Base-by-base conservation (phyloP, 2,113 vertebrate genomes). In the Tachysurus fulvidraco region DNA sequence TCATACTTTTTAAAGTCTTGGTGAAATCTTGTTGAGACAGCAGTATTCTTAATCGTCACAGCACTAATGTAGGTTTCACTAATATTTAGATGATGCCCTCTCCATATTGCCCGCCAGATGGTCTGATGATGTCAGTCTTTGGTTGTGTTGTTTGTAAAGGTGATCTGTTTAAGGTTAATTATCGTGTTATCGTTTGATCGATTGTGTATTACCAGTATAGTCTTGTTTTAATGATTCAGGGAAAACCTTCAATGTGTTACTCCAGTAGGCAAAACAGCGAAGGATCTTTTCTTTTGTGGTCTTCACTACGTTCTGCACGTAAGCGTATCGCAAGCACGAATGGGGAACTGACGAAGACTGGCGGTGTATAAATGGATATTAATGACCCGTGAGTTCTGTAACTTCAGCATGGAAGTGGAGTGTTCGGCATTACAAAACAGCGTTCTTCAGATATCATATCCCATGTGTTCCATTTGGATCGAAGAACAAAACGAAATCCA, bases 31-130 rank as follows among this genome's bases (percentile, higher is more conserved):
- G 16, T 65, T 52, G 78, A 85, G 59, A 77, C 65, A 44, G 65
- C 17, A 21, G 16, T n/a, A 25, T 65, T n/a, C 21, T 55, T 21
- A 44, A 71, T 60, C 46, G 50, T 64, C 8, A 59, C 23, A 62
- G 83, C 69, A 65, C 44, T 41, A 80, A 55, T 85, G 71, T 65
- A 87, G 69, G 80, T 74, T 83, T 60, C 16, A 78, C 78, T 90
- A 82, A 90, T 90, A 86, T 86, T 88, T 88, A 76, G 23, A 87
- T 77, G 85, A 44, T 85, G 69, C 69, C 78, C 36, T 60, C 52
- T 87, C 57, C 55, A 36, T 23, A 8, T 59, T 60, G 60, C 19
- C 73, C n/a, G 57, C 57, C 41, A 73, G 83, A 84, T 73, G 36
- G 30, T 46, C 36, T 85, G 83, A 77, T 87, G 50, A 78, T 19